Percentiles rank a stretch among this genome's conserved stretches.
These are phyloP conservation scores for Phyllotreta striolata DNA, from an alignment of 2,888 invertebrate species.

Conservation along the genomic window DNA sequence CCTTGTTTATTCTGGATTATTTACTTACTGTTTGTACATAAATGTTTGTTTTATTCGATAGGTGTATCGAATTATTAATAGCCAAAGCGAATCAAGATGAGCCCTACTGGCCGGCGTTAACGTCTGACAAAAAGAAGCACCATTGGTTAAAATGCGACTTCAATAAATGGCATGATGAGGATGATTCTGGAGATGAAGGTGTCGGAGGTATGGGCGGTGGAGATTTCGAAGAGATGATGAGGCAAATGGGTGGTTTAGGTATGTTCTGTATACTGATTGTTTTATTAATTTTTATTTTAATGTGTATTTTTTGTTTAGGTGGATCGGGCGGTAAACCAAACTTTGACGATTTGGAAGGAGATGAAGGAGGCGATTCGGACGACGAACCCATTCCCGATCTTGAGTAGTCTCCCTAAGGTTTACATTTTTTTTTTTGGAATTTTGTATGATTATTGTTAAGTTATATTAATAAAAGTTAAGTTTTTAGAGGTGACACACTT, in stretches of 20 bases:
- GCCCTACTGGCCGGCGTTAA: slow-evolving; percentile 88
- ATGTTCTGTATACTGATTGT: slow-evolving; percentile 49
- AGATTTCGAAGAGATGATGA: slow-evolving; percentile 77
- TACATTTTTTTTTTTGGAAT: slow-evolving; percentile 39
- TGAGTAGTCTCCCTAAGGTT: slow-evolving; percentile 62
- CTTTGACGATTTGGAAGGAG: slow-evolving; percentile 76
- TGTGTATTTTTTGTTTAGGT: slow-evolving; percentile 33
- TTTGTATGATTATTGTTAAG: slow-evolving; percentile 44
- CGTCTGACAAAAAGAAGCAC: slow-evolving; percentile 85
- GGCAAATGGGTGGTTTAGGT: slow-evolving; percentile 73
- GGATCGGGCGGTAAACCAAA: slow-evolving; percentile 67
- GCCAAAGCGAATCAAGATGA: slow-evolving; percentile 72
- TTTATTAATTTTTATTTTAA: no score
- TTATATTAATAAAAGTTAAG: slow-evolving; percentile 45
- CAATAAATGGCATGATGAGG: slow-evolving; percentile 97
- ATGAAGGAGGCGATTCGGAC: slow-evolving; percentile 73
- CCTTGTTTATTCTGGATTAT: neutral
- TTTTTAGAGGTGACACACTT: slow-evolving; percentile 40
- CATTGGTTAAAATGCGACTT: slow-evolving; percentile 98
- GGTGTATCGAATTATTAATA: slow-evolving; percentile 76
- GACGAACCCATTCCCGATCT: slow-evolving; percentile 82
- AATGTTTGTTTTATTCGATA: neutral
- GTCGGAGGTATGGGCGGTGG: slow-evolving; percentile 61
- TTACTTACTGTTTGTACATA: neutral
- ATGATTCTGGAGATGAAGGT: slow-evolving; percentile 86